Conservation (phyloP, 2,797 vertebrate genomes). For the Ibycter americanus region DNA sequence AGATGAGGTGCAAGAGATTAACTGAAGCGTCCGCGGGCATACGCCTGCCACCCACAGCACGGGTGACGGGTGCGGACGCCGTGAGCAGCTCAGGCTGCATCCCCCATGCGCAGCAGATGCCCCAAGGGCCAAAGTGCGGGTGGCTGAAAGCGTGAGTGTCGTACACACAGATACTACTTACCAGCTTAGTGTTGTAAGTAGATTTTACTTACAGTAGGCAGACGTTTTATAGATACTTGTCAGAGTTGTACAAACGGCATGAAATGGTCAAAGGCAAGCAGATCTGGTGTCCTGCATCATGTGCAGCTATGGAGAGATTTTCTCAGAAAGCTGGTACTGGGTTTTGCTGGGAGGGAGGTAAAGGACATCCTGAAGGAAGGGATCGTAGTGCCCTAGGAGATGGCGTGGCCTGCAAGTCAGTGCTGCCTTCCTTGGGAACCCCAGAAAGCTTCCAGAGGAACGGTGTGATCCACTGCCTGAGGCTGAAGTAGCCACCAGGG, state of each 20-base stretch:
- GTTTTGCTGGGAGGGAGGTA: not conserved
- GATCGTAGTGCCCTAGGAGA: not conserved
- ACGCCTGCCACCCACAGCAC: not conserved
- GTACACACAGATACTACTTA: not conserved
- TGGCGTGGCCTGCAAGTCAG: not conserved
- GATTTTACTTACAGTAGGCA: not conserved
- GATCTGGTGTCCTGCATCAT: not conserved
- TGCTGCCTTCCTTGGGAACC: not conserved
- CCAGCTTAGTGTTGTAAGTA: not conserved
- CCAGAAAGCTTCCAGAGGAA: not conserved
- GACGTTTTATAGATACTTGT: not conserved
- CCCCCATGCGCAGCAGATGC: not conserved
- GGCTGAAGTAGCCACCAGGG: not conserved
- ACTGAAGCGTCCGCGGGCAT: not conserved
- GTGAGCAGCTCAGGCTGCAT: not conserved
- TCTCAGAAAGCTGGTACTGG: not conserved
- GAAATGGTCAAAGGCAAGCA: not conserved
- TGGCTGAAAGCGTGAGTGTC: not conserved
- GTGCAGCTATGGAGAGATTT: not conserved
- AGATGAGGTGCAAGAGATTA: not conserved
- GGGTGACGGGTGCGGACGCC: rapidly evolving
- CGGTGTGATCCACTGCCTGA: not conserved
- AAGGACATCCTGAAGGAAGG: not conserved
- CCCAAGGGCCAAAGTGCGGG: not conserved
- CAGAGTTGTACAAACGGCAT: not conserved